Base-by-base conservation (phyloP, 2,888 invertebrate genomes). In the Mermis nigrescens region DNA sequence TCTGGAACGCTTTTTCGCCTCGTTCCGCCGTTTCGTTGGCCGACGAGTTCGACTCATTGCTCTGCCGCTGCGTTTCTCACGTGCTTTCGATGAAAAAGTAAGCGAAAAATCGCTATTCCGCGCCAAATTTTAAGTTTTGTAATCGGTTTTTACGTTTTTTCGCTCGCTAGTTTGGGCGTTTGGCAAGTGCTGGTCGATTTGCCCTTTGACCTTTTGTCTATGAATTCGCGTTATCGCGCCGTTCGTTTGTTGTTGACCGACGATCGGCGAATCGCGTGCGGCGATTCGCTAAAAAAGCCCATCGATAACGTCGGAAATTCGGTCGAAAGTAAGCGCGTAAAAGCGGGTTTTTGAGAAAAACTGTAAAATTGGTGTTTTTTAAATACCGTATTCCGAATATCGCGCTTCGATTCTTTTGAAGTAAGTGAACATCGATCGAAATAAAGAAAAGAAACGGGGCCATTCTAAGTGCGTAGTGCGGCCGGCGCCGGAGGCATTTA, bases 181-280 rank as follows among this genome's bases (percentile, higher is more conserved):
- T 69, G 68, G 63, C 71, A 71, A 60, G 71, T 69, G 56, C 62
- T 71, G 24, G 68, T 69, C 2, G 68, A 66, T 32, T 62, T 71
- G 28, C 71, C 71, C 19, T 70, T 64, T 61, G 65, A 61, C 12
- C 60, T 22, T 22, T 24, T 55, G 1, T 46, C 55, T 2, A 4
- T n/a, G 19, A 29, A 29, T 1, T 29, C n/a, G 19, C 29, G 26
- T 12, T 61, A 51, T 46, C 59, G 46, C 12, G 15, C 45, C 4
- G 60, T 60, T 7, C 2, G 19, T 15, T n/a, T 38, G 7, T 29
- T 61, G 1, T n/a, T 48, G 24, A 48, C 4, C 38, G 19, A 7
- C 7, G 38, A 38, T 12, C 7, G 19, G 12, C 19, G 7, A 38
- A 12, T 19, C 12, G 12, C 38, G 38, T 12, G 38, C 48, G 48